Evolutionary conservation across 37 sponge, comb jelly and placozoan genomes (phyloP), one percentile per base, ranked within the genome.

Genomic region (Aphrocallistes beatrix): DNA sequence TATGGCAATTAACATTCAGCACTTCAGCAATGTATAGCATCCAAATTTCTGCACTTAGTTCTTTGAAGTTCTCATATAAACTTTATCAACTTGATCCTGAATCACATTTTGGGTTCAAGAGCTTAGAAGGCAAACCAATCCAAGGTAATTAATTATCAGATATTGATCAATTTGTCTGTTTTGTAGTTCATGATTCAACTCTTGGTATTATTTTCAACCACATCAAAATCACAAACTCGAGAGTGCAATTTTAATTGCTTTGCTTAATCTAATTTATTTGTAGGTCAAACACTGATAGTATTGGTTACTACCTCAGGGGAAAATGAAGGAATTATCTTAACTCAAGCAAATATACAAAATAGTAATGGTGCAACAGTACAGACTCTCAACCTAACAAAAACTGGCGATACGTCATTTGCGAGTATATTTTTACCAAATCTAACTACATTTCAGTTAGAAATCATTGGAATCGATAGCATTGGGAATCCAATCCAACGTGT

Each of bases 21-120:
- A 84, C 84, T 23, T 0, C 25, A 3, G 88, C 84, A 23, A 6
- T 75, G 10, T 88, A 84, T 17, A 84, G 45, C 17, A 60, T 75
- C 51, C 82, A 38, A n/a, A 49, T 88, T 36, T 28, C 49, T 37
- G 88, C 48, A 0, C 23, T 36, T 0, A 88, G 51, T 37, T 40
- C 37, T 36, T 21, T 50, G 25, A 84, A 38, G 38, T 51, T 51
- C 23, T 37, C 38, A 37, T 84, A 37, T 8, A 30, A 32, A 23
- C 34, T 88, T 1, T 88, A 60, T 84, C 30, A 51, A 38, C 19
- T 37, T 84, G 81, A 84, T 84, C 47, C 37, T 0, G 16, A 38
- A 0, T 36, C 32, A 38, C 25, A 39, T 9, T 86, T 81, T 86
- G 87, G 87, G 9, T 39, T 86, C 23, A 38, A 13, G 0, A 39